Conservation (phyloP, 2,113 vertebrate genomes). For the Siniperca knerii region DNA sequence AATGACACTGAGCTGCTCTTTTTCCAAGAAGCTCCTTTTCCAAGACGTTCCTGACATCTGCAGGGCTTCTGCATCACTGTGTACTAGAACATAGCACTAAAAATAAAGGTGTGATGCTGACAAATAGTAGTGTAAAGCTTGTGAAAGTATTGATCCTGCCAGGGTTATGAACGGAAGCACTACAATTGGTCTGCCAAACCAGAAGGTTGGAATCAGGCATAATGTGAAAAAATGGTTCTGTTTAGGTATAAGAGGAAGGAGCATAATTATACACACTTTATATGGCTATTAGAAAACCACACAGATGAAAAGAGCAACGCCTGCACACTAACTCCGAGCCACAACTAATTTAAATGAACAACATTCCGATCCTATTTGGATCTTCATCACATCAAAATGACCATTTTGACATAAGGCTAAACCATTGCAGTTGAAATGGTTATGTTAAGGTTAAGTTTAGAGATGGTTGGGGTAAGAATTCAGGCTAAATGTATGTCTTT, state of each 20-base stretch:
- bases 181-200: neutral
- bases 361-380: neutral
- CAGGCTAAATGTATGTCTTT: neutral
- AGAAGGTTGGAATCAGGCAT: neutral
- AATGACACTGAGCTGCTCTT: conserved; percentile 17
- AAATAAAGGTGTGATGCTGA: neutral
- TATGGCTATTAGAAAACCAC: neutral
- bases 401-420: neutral
- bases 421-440: neutral
- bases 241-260: neutral
- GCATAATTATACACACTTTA: neutral
- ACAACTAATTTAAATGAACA: neutral
- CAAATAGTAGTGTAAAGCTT: neutral
- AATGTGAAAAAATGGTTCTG: neutral
- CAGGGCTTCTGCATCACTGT: neutral
- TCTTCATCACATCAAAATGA: neutral
- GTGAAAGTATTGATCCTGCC: neutral
- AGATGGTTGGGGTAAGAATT: neutral
- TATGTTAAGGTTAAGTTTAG: neutral
- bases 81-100: neutral
- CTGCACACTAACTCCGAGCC: neutral
- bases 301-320: neutral
- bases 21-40: conserved; percentile 12
- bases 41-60: conserved; percentile 2
- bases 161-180: neutral